Base-by-base conservation (phyloP, 1,140 invertebrate genomes). In the Drosophila teissieri region DNA sequence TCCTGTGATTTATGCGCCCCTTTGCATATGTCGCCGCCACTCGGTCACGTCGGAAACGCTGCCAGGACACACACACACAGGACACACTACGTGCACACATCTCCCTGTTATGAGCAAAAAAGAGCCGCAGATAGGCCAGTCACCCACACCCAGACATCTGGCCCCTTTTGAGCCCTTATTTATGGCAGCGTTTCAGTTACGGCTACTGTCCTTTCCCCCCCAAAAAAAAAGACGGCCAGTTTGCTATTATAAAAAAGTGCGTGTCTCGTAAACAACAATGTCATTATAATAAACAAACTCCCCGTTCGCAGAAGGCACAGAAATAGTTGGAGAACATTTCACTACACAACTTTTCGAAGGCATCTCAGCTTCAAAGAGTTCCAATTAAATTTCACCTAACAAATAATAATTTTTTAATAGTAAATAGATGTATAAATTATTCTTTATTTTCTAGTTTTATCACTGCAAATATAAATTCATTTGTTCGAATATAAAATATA, bases 1-100 rank as follows among this genome's bases (percentile, higher is more conserved):
- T 49, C 44, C 14, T 63, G 60, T 83, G 82, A 85, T 85, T 85
- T 85, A 86, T 85, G 65, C 61, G 61, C 44, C 52, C 49, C 68
- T 34, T 74, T 85, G 82, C 82, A 85, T 85, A 85, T 82, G 78
- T 60, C 64, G 53, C 51, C 24, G 44, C 17, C 64, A 49, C 39
- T 58, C 44, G 45, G 68, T 49, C 60, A 61, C 73, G 58, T 76
- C 46, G 61, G 24, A 74, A 46, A 36, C 52, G 61, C 45, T 46
- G 56, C 36, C 42, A 48, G 40, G 51, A 46, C 39, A 44, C n/a
- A 48, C 42, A 48, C 42, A n/a, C n/a, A n/a, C n/a, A n/a, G n/a
- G n/a, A n/a, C n/a, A n/a, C n/a, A n/a, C n/a, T n/a, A n/a, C n/a
- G n/a, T n/a, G n/a, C n/a, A n/a, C n/a, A n/a, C n/a, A n/a, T n/a